Percentiles rank a stretch among this genome's conserved stretches.
phyloP scores from a whole-genome alignment of 2,113 vertebrate species.

The Gallinago media region DNA sequence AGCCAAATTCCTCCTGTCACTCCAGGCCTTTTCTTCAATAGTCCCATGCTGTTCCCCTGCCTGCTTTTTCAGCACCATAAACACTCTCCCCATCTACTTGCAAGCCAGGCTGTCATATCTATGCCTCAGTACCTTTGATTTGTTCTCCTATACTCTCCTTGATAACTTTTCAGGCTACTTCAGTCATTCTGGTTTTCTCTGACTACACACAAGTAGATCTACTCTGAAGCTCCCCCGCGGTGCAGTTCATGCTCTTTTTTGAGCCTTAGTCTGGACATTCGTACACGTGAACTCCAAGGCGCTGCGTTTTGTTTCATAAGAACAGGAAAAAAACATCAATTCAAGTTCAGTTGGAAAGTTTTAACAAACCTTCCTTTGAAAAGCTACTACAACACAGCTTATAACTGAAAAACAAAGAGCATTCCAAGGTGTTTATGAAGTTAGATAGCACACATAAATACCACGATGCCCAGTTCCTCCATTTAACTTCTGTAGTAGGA shows the following conservation, averaged over 20 bases:
- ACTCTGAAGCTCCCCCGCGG: not conserved
- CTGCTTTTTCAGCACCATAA: not conserved
- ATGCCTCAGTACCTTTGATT: not conserved
- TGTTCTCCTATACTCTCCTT: not conserved
- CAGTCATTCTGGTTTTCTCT: not conserved
- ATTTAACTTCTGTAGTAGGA: not conserved
- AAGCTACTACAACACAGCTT: not conserved
- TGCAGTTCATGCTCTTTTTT: not conserved
- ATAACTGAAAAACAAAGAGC: not conserved
- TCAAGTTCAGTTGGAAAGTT: not conserved
- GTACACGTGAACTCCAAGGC: not conserved
- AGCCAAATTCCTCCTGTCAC: not conserved
- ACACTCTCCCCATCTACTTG: not conserved
- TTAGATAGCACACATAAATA: not conserved
- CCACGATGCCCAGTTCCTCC: not conserved
- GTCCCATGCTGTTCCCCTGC: not conserved
- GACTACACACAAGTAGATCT: not conserved
- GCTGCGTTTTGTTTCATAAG: not conserved
- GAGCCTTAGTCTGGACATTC: not conserved
- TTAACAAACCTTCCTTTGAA: slow-evolving; percentile 16
- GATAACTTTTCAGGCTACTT: not conserved
- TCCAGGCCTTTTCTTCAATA: not conserved
- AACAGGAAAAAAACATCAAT: slow-evolving; percentile 1
- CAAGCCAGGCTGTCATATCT: not conserved
- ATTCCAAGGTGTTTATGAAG: not conserved